Conservation (phyloP, 2,113 vertebrate species). For the Typhlomys cinereus region DNA sequence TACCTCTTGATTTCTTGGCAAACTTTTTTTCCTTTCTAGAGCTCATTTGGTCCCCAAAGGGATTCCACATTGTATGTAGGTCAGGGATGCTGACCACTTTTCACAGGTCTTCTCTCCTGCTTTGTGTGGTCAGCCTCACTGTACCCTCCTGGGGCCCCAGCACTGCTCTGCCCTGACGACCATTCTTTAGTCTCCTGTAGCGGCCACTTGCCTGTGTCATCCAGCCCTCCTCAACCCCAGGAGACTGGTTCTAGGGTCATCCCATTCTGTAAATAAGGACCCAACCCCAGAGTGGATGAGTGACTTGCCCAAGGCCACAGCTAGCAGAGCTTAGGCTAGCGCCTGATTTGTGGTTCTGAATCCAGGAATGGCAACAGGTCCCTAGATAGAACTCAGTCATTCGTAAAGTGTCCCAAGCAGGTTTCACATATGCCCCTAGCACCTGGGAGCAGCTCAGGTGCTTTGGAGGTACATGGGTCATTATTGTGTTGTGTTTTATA, state of each 20-base stretch:
- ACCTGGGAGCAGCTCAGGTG: background rate
- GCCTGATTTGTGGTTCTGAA: background rate
- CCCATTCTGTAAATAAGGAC: background rate
- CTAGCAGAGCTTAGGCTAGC: background rate
- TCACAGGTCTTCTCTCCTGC: background rate
- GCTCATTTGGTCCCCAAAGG: background rate
- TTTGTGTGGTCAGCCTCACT: background rate
- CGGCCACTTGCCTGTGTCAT: no score
- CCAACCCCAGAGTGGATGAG: background rate
- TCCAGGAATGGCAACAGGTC: background rate
- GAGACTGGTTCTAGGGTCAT: background rate
- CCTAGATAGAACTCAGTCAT: background rate
- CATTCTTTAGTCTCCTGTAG: background rate
- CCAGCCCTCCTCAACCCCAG: background rate
- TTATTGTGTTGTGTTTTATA: background rate
- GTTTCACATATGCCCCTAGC: background rate
- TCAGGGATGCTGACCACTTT: background rate
- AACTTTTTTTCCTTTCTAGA: background rate
- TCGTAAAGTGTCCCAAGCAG: background rate
- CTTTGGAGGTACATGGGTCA: background rate
- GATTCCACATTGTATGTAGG: background rate
- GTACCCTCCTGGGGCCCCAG: background rate
- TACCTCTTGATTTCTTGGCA: background rate
- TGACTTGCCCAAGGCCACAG: background rate
- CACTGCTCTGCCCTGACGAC: background rate